Evolutionary conservation across 2,797 vertebrate genomes (phyloP), one percentile per base, ranked within the genome.

Genomic region (Lycodopsis pacificus): DNA sequence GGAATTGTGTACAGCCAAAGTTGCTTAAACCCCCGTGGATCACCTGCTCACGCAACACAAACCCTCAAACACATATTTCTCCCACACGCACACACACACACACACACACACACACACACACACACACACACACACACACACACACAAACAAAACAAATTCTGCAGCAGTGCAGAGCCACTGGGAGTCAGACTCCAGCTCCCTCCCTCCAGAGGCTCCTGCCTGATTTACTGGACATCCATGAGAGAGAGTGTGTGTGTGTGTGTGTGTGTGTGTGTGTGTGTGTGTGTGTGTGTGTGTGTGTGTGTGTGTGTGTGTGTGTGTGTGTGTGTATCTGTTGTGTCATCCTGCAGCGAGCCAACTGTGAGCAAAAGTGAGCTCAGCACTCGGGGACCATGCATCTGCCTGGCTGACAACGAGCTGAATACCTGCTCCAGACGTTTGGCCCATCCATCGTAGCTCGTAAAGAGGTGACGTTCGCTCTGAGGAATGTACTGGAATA

Each of bases 311-410:
- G 36, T 11, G 36, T 10, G 40, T 10, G 12, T 14, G 13, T 5
- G 13, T 14, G 13, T 42, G 40, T 42, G 40, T 42, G 40, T 14
- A 13, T 42, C 40, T 85, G 80, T 86, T 87, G 86, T 82, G 86
- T 89, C 89, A 87, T 89, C 78, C 59, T 86, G 67, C 65, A 19
- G 42, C 36, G 73, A 86, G 86, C 87, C 86, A 91, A 76, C 73
- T 77, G 67, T 90, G 89, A 91, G 82, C 86, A 91, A 76, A 72
- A 76, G 67, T 90, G 89, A 91, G 82, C 78, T 89, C 88, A 85
- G 79, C 78, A 66, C 78, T 82, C 72, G 91, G 95, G 95, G 93
- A 82, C 79, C 14, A 54, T 75, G 77, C 78, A 77, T 91, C 79
- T 88, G 80, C 73, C 74, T 83, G 36, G 8, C 46, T 86, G 91